Evolutionary conservation across 1,140 invertebrate species (phyloP).

Genomic region (Lordiphosa collinella): DNA sequence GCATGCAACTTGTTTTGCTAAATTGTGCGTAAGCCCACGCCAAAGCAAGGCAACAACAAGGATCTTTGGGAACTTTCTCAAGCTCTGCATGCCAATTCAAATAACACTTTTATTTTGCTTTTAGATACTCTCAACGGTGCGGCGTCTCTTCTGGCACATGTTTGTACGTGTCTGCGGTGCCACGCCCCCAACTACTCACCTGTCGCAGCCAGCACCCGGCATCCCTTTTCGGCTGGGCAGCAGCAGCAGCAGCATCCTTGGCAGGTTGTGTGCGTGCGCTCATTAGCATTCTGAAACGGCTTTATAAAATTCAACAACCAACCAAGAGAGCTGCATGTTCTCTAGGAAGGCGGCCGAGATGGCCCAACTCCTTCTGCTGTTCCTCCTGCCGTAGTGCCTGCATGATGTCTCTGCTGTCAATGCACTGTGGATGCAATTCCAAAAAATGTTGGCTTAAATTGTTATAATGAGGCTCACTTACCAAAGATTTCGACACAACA

Average conservation of each 20-base stretch:
- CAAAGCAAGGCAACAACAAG: conserved; percentile 9
- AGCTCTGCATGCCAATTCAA: conserved; percentile 73
- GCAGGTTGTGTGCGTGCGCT: conserved; percentile 72
- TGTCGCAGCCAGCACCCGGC: conserved; percentile 33
- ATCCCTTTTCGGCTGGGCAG: conserved; percentile 5
- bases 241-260: conserved; percentile 40
- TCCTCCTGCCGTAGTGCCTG: too few species aligned
- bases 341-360: background rate
- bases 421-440: too few species aligned
- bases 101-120: conserved; percentile 74
- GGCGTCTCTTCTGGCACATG: conserved; percentile 16
- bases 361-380: background rate
- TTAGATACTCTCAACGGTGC: conserved; percentile 23
- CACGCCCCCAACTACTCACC: conserved; percentile 51
- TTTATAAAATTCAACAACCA: conserved; percentile 75
- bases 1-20: conserved; percentile 74
- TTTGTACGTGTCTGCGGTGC: conserved; percentile 65
- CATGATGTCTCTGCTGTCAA: too few species aligned
- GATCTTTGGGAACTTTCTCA: conserved; percentile 56
- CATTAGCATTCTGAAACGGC: conserved; percentile 76
- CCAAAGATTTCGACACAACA: too few species aligned
- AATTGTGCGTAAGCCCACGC: conserved; percentile 68
- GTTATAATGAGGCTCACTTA: too few species aligned
- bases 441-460: too few species aligned
- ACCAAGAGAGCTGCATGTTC: conserved; percentile 46